These are phyloP conservation scores for Salvelinus namaycush DNA, from an alignment of 2,113 vertebrate genomes.

Conservation along the genomic window DNA sequence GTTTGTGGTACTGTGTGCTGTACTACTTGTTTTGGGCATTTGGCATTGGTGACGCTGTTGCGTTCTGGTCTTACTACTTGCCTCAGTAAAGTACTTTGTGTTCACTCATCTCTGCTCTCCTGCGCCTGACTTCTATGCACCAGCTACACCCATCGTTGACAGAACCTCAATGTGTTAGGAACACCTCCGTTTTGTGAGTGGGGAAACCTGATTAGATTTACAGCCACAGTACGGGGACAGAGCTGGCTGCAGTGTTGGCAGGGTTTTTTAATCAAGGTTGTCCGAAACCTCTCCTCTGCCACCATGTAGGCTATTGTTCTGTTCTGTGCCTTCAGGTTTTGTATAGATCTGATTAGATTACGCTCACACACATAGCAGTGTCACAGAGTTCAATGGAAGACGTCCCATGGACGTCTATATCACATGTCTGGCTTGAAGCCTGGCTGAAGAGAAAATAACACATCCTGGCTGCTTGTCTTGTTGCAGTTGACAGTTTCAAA, in stretches of 20 bases:
- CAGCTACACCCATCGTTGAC: no score
- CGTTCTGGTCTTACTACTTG: no score
- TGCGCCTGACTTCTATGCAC: no score
- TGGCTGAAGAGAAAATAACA: no score
- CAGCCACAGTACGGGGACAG: conserved; percentile 28
- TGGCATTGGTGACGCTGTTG: no score
- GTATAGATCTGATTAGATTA: neutral
- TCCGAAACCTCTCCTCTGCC: neutral
- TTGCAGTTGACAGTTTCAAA: no score
- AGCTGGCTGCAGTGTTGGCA: conserved; percentile 24
- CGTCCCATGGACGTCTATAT: neutral
- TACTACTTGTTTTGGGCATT: no score
- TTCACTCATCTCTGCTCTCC: no score
- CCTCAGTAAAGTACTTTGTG: no score
- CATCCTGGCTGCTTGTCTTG: no score
- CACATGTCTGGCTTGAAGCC: no score
- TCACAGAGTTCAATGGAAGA: neutral
- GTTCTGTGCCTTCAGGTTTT: neutral
- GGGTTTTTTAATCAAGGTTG: conserved; percentile 27
- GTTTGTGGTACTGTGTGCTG: no score
- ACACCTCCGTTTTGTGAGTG: conserved; percentile 29
- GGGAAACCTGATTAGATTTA: conserved; percentile 21
- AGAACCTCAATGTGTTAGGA: conserved; percentile 28
- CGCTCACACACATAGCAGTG: neutral
- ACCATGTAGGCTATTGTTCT: neutral